Percentiles rank a stretch among this genome's conserved stretches.
These are phyloP conservation scores for Mormyrops attenuatus DNA, from an alignment of 2,797 vertebrate species.

Conservation along the genomic window DNA sequence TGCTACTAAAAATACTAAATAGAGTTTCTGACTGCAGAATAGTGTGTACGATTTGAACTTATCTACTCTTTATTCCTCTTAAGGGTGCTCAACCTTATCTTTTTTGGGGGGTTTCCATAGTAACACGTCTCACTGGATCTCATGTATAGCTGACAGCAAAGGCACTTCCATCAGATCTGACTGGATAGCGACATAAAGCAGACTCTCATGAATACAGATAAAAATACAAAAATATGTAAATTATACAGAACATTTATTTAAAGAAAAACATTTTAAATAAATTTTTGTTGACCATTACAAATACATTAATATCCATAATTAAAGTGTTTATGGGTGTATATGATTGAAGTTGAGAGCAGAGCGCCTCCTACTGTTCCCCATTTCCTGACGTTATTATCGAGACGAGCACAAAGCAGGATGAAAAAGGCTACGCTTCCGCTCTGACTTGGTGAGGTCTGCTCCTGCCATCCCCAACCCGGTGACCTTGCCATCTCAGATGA, in stretches of 20 bases:
- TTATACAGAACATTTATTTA: neutral
- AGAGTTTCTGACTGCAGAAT: constrained; percentile 1
- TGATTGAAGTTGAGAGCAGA: neutral
- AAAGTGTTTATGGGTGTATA: neutral
- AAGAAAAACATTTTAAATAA: neutral
- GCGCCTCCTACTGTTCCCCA: neutral
- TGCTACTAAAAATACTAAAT: constrained; percentile 6
- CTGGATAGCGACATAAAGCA: constrained; percentile 4
- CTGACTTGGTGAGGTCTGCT: neutral
- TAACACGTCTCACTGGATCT: neutral
- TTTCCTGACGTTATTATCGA: neutral
- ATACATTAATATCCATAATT: neutral
- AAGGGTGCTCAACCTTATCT: neutral
- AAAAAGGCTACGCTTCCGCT: neutral
- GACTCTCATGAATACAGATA: neutral
- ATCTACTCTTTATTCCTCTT: neutral
- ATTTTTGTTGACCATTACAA: neutral
- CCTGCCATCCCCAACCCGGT: neutral
- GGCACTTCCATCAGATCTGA: neutral
- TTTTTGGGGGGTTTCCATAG: constrained; percentile 14
- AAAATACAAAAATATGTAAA: neutral
- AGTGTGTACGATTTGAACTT: neutral
- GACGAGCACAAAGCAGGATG: neutral
- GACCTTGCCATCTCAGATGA: neutral
- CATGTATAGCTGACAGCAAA: neutral